Base-by-base conservation (phyloP, 2,888 invertebrate species). In the Apamea monoglypha region DNA sequence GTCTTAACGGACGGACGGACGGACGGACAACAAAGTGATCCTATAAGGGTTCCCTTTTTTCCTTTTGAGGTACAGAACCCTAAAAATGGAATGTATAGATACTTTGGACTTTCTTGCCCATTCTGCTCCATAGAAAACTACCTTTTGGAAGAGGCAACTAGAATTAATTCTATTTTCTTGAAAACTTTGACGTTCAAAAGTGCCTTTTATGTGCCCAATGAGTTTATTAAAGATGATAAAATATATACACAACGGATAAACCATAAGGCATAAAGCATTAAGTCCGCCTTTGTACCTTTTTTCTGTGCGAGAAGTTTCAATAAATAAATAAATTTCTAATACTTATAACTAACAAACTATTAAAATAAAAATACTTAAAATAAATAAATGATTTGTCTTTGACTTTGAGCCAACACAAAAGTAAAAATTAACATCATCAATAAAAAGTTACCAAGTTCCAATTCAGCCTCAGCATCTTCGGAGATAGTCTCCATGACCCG, bases 401-500 rank as follows among this genome's bases (percentile, higher is more conserved):
- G 32, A 10, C 32, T 32, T 32, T 21, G 18, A 32, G 32, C 21
- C 4, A 63, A 63, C 8, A 63, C 1, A 32, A 21, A 32, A 32
- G 8, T 14, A n/a, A n/a, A n/a, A n/a, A 32, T 64, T 12, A 67
- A 32, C 5, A 70, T 25, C 2, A 72, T 25, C 8, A 79, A 40
- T 2, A n/a, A 53, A n/a, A 82, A 93, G 92, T 97, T 97, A 98
- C 98, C 98, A 94, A 98, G 97, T 96, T 98, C 98, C 94, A 97
- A 97, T 90, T 98, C 98, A 87, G 97, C 97, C 92, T 98, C 98
- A 86, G 97, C 97, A 94, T 98, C 98, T 94, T 98, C 98, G 85
- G 97, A 97, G 94, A 98, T 98, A 90, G 98, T 98, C 97, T 98
- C 98, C 98, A 98, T 98, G 93, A 93, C 94, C 89, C 93, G 92